A percentile compares a stretch with the other conserved stretches of the same genome.
These are phyloP conservation scores for Drosophila serrata DNA, from an alignment of 1,140 invertebrate species.

Conservation along the genomic window DNA sequence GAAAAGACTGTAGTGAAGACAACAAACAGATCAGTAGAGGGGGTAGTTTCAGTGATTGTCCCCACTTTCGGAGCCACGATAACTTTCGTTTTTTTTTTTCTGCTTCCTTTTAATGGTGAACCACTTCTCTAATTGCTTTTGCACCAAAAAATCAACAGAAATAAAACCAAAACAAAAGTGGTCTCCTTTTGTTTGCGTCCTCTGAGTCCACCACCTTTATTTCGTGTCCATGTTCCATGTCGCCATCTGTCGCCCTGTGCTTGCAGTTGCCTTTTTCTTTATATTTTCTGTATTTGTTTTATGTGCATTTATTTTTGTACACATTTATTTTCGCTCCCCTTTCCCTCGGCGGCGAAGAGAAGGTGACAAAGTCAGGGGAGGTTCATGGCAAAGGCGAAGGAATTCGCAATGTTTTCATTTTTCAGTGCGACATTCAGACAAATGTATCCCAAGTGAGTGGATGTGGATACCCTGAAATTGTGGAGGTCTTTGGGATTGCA, in stretches of 20 bases:
- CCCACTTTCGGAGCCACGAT: constrained; percentile 42
- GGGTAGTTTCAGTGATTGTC: constrained; percentile 44
- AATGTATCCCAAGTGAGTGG: constrained; percentile 7
- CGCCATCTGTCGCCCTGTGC: constrained; percentile 44
- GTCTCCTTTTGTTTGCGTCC: not conserved
- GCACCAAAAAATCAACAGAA: constrained; percentile 25
- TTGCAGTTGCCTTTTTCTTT: constrained; percentile 36
- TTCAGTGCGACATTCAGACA: constrained; percentile 52
- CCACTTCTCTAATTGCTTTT: constrained; percentile 76
- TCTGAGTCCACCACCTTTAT: constrained; percentile 20
- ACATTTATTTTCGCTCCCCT: constrained; percentile 1
- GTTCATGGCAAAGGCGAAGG: constrained; percentile 35
- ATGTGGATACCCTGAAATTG: constrained; percentile 11
- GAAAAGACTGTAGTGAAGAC: not conserved
- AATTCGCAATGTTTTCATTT: constrained; percentile 71
- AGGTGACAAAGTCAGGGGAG: constrained; percentile 10
- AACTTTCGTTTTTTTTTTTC: constrained; percentile 59
- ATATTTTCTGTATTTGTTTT: constrained; percentile 5
- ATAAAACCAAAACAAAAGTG: constrained; percentile 1
- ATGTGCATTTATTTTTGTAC: not conserved
- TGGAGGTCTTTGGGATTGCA: not conserved
- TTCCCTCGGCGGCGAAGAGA: constrained; percentile 9
- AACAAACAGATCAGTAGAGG: not conserved
- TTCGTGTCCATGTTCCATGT: constrained; percentile 56
- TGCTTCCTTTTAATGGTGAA: constrained; percentile 13